A percentile compares a stretch with the other conserved stretches of the same genome.
Conservation (phyloP, 2,888 invertebrate species). For the Desoria tigrina region DNA sequence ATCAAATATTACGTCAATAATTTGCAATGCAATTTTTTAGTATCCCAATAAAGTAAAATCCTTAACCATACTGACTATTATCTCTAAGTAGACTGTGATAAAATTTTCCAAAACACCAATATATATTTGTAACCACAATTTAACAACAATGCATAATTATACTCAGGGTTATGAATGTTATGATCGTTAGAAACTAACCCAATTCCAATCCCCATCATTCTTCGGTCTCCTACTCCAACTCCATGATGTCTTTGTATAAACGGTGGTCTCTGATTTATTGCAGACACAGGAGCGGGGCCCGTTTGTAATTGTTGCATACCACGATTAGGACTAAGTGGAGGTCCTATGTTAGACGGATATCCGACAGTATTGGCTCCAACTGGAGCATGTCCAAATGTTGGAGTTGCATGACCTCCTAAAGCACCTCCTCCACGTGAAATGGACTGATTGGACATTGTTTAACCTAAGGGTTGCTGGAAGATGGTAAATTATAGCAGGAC, state of each 20-base stretch:
- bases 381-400: slow-evolving; percentile 46
- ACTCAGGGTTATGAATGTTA: too few relatives aligned
- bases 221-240: slow-evolving; percentile 31
- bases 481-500: too few relatives aligned
- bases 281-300: slow-evolving; percentile 32
- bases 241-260: slow-evolving; percentile 14
- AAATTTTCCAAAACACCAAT: too few relatives aligned
- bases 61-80: too few relatives aligned
- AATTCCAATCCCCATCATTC: slow-evolving; percentile 51
- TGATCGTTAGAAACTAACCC: too few relatives aligned
- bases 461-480: too few relatives aligned
- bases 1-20: too few relatives aligned
- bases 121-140: too few relatives aligned
- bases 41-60: background rate
- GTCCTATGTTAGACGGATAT: slow-evolving; percentile 39
- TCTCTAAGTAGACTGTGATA: too few relatives aligned
- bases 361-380: slow-evolving; percentile 34
- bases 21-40: background rate
- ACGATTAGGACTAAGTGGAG: slow-evolving; percentile 50
- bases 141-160: too few relatives aligned
- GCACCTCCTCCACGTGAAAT: slow-evolving; percentile 40
- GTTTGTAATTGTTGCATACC: slow-evolving; percentile 46
- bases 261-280: slow-evolving; percentile 40
- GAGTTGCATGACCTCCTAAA: slow-evolving; percentile 49
- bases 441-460: slow-evolving; percentile 33